phyloP scores from a whole-genome alignment of 2,797 vertebrate species.

The Staurois parvus region DNA sequence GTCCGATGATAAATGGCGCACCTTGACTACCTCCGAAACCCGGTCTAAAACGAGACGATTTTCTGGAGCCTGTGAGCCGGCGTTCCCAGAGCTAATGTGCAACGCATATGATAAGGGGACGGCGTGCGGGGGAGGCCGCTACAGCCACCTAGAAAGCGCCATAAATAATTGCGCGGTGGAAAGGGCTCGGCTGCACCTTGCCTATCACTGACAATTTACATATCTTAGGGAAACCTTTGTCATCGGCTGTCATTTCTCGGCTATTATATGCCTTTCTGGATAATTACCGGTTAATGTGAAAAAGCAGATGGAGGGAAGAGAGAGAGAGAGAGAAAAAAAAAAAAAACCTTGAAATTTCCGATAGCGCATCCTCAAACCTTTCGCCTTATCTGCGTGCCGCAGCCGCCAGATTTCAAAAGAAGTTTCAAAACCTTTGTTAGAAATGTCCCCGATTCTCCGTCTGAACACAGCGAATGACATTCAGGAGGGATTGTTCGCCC shows the following conservation, averaged over 20 bases:
- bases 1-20: neutral
- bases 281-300: constrained; percentile 85
- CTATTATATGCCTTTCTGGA: constrained; percentile 82
- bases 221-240: constrained; percentile 82
- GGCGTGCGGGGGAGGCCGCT: constrained; percentile 66
- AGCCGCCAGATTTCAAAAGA: constrained; percentile 84
- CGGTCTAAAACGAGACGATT: constrained; percentile 1
- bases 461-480: constrained; percentile 83
- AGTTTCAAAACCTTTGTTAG: constrained; percentile 85
- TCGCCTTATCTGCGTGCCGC: constrained; percentile 80
- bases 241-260: constrained; percentile 79
- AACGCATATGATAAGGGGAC: constrained; percentile 70
- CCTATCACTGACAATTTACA: constrained; percentile 81
- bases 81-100: constrained; percentile 70
- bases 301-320: constrained; percentile 70
- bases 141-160: constrained; percentile 75
- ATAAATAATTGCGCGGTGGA: constrained; percentile 79
- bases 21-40: neutral
- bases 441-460: constrained; percentile 81
- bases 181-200: constrained; percentile 76
- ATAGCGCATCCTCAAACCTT: constrained; percentile 83
- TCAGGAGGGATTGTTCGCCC: constrained; percentile 80
- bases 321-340: constrained; percentile 64
- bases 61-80: constrained; percentile 62
- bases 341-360: constrained; percentile 81